A percentile compares a stretch with the other conserved stretches of the same genome.
Conservation (phyloP, 2,797 vertebrate genomes). For the Cacajao melanocephalus region DNA sequence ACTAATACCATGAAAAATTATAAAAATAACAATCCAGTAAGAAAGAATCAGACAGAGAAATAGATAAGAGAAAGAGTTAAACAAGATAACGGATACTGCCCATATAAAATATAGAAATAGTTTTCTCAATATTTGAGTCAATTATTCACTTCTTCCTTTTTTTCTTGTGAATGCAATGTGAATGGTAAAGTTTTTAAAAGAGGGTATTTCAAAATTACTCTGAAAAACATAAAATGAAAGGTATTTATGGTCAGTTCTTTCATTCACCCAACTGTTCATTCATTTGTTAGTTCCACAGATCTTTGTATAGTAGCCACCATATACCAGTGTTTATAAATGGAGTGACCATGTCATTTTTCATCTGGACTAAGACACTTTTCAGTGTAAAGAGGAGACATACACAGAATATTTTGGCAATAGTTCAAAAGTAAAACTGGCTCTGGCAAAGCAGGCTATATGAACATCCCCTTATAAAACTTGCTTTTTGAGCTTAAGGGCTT, state of each 20-base stretch:
- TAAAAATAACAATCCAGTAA: constrained; percentile 54
- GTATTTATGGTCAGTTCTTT: background rate
- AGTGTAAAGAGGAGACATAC: background rate
- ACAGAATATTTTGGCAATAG: background rate
- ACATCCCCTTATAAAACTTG: background rate
- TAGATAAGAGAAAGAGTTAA: background rate
- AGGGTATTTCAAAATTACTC: background rate
- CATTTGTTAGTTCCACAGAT: background rate
- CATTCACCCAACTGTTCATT: background rate
- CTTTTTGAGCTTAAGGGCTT: background rate
- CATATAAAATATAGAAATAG: background rate
- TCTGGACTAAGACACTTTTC: background rate
- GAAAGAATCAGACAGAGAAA: constrained; percentile 45
- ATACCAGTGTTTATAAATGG: background rate
- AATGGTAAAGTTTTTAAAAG: background rate
- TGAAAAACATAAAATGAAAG: background rate
- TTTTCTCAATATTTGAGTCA: constrained; percentile 14
- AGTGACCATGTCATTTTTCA: background rate
- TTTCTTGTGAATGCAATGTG: background rate
- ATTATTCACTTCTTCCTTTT: background rate
- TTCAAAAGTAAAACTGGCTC: background rate
- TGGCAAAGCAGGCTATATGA: background rate
- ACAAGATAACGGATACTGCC: background rate
- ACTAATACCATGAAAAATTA: constrained; percentile 59
- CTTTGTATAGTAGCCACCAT: background rate